Base-by-base conservation (phyloP, 2,113 vertebrate genomes). In the Condylura cristata region DNA sequence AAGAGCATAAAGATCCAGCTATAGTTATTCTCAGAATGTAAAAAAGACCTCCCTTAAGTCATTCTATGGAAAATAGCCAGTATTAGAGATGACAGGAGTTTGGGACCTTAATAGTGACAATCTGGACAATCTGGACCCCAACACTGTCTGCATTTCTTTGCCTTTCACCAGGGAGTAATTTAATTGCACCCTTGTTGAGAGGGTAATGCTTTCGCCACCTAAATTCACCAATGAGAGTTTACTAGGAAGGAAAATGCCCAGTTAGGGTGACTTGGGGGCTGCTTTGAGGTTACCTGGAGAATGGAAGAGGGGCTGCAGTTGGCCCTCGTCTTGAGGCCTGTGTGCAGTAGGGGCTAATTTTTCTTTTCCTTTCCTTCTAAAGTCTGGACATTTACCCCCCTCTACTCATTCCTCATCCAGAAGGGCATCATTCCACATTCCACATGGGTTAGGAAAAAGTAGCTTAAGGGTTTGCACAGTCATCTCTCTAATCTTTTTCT, bases 21-120 rank as follows among this genome's bases (percentile, higher is more conserved):
- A 58, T 30, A 14, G 72, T 88, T 96, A 81, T 89, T 93, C 94
- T 92, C 68, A 90, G 85, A 93, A 95, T 80, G 91, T 26, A 90
- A 74, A 95, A 80, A 92, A 63, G 48, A 89, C 56, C 66, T 78
- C 75, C 34, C 18, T 58, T 79, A 11, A 63, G 71, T 70, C 48
- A 32, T 65, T 91, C 75, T 93, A 65, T 89, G 75, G 89, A 83
- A 93, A 92, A 58, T 46, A 17, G 78, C 18, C n/a, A 83, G 28
- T 48, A 75, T 1, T 63, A 79, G 72, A 26, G 60, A 20, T 53
- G 51, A 89, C 44, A 16, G 20, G 63, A 92, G 63, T 58, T 89
- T 60, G 48, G 30, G 32, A 44, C 34, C 86, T 79, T 24, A 65
- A 12, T 10, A 85, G 39, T 84, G 74, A 86, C 70, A 88, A 74